These are phyloP conservation scores for Tragelaphus oryx DNA, from an alignment of 2,797 vertebrate genomes.

Conservation along the genomic window DNA sequence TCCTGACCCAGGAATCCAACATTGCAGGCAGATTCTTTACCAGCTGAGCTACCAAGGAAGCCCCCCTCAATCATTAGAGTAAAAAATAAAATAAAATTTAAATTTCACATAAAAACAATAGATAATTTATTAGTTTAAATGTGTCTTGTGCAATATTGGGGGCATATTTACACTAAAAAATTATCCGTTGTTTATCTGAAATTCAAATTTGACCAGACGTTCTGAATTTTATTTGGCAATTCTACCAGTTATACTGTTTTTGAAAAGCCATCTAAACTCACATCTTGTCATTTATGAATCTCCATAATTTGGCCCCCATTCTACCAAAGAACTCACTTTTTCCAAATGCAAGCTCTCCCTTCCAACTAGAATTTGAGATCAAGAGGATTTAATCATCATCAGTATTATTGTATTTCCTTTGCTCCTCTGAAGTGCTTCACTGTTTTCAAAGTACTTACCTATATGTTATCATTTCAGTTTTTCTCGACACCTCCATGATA, in stretches of 20 bases:
- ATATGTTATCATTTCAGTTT: background rate
- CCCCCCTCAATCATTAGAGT: background rate
- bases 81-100: background rate
- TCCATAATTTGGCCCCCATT: background rate
- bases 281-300: constrained; percentile 3
- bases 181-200: constrained; percentile 9
- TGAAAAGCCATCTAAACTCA: background rate
- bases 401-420: constrained; percentile 13
- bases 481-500: background rate
- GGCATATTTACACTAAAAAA: background rate
- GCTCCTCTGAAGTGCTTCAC: constrained; percentile 3
- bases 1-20: background rate
- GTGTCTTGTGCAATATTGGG: background rate
- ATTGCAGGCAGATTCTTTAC: background rate
- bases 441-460: constrained; percentile 32
- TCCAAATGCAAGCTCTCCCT: background rate
- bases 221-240: constrained; percentile 26
- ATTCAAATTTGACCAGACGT: background rate
- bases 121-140: background rate
- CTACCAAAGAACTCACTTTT: background rate
- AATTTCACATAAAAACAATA: constrained; percentile 9
- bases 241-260: background rate
- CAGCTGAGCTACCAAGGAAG: background rate
- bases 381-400: background rate
- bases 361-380: constrained; percentile 36